phyloP scores from a whole-genome alignment of 1,140 invertebrate genomes.

The Danaus melanippus region DNA sequence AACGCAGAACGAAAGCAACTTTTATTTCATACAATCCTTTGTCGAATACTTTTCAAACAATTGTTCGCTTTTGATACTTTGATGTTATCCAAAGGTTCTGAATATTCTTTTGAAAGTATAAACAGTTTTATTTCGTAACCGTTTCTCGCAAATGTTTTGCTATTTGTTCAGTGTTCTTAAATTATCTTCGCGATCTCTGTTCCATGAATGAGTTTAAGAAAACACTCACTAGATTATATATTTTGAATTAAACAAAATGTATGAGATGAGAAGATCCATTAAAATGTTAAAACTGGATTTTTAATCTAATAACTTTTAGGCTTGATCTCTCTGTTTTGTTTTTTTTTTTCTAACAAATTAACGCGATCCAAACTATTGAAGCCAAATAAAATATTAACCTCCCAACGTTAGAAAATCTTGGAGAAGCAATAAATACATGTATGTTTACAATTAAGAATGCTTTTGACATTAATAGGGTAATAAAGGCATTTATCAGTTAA shows the following conservation, averaged over 20 bases:
- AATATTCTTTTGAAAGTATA: slow-evolving; percentile 34
- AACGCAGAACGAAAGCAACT: slow-evolving; percentile 16
- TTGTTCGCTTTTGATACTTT: slow-evolving; percentile 24
- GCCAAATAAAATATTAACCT: slow-evolving; percentile 11
- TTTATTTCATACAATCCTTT: slow-evolving; percentile 29
- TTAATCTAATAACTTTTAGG: no score
- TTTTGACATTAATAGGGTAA: slow-evolving; percentile 50
- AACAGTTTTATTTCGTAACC: slow-evolving; percentile 28
- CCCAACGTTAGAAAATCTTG: slow-evolving; percentile 21
- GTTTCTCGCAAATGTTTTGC: slow-evolving; percentile 11
- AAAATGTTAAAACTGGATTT: no score
- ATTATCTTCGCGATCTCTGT: neutral
- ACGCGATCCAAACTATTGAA: no score
- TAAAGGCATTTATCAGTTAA: slow-evolving; percentile 42
- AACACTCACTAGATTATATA: neutral
- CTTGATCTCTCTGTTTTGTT: no score
- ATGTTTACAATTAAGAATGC: slow-evolving; percentile 51
- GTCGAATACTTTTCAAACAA: slow-evolving; percentile 40
- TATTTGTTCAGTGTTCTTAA: slow-evolving; percentile 2
- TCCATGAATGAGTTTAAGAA: no score
- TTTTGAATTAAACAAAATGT: no score
- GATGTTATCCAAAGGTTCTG: slow-evolving; percentile 23
- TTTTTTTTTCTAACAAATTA: no score
- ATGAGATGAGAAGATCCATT: no score
- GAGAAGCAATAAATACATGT: slow-evolving; percentile 39